Base-by-base conservation (phyloP, 1,140 invertebrate species). In the Halesus radiatus region DNA sequence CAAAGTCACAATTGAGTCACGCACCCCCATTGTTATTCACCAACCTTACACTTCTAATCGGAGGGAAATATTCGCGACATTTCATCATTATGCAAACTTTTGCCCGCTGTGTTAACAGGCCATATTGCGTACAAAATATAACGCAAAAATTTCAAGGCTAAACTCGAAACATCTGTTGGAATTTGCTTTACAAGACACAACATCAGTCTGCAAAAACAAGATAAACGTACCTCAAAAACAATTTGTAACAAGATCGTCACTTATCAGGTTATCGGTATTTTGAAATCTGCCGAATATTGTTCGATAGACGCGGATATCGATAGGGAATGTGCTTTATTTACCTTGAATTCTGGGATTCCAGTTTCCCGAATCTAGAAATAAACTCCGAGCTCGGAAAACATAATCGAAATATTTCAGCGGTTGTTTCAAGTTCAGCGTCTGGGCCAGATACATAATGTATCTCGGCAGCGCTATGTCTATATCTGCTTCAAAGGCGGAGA, bases 111-210 rank as follows among this genome's bases (percentile, higher is more conserved):
- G 54, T n/a, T 56, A 56, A 56, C 54, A 56, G 20, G 10, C 20
- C n/a, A 56, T 18, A 56, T 56, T 56, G 54, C 54, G 54, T 26
- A 66, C 23, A 26, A 64, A 26, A 64, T 26, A 66, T 26, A 37
- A 32, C 26, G 37, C 13, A n/a, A 66, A 26, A 66, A 26, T 26
- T 32, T 29, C 62, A 32, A 66, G 66, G 66, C 37, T 70, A n/a
- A 18, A 15, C 13, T 16, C 32, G 15, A 70, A 70, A 52, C 32
- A 70, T 70, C 37, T 70, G 32, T 70, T 70, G 7, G 16, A 70
- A 70, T 52, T 45, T 50, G n/a, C 66, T 64, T 0, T 26, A 16
- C 23, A 22, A 64, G 32, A 64, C 32, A 66, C 20, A 26, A n/a
- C 5, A 26, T 22, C 60, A 18, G 62, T 66, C 23, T 22, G 23